Evolutionary conservation across 2,113 vertebrate genomes (phyloP).

Genomic region (Ochotona curzoniae): DNA sequence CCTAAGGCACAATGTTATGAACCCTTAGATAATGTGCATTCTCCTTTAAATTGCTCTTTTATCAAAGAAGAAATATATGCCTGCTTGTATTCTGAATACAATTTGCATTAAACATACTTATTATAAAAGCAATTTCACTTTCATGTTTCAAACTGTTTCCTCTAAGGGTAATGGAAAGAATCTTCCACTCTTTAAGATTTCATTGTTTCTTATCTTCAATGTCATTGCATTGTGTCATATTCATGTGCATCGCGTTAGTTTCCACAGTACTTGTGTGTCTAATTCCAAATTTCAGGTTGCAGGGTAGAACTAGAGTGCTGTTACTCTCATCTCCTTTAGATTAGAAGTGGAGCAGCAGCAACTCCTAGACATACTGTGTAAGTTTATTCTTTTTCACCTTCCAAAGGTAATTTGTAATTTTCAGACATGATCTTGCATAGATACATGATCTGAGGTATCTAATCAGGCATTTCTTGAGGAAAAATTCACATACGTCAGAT

Average conservation of each 20-base stretch:
- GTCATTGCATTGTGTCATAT: background rate
- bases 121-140: constrained; percentile 58
- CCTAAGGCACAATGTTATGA: constrained; percentile 58
- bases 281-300: constrained; percentile 36
- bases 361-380: constrained; percentile 4
- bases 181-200: constrained; percentile 41
- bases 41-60: constrained; percentile 64
- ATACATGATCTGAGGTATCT: background rate
- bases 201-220: constrained; percentile 35
- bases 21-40: constrained; percentile 60
- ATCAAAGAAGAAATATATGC: constrained; percentile 55
- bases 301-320: background rate
- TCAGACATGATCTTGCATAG: background rate
- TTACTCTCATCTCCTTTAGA: constrained; percentile 10
- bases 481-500: background rate
- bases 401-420: constrained; percentile 28
- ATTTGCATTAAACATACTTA: constrained; percentile 61
- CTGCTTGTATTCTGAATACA: constrained; percentile 63
- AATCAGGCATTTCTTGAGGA: constrained; percentile 41
- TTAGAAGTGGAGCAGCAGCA: background rate
- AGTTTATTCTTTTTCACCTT: constrained; percentile 44
- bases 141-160: constrained; percentile 44
- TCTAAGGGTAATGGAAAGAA: constrained; percentile 15
- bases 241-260: background rate
- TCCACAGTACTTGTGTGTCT: background rate